Evolutionary conservation across 2,888 invertebrate species (phyloP).

Genomic region (Aelia acuminata): DNA sequence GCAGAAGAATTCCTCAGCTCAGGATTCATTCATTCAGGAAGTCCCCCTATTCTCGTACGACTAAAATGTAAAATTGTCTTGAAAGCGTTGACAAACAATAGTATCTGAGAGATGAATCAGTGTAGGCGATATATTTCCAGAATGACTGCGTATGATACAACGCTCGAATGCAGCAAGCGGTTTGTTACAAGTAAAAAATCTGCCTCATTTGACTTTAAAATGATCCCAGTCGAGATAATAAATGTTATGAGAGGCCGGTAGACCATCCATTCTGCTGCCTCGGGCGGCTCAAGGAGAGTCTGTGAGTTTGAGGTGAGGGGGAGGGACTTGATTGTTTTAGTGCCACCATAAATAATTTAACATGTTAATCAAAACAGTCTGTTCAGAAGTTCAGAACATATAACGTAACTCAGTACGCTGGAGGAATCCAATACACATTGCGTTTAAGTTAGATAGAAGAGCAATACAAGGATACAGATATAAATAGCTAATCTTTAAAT

Average conservation of each 20-base stretch:
- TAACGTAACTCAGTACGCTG: not conserved
- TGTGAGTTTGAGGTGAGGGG: not conserved
- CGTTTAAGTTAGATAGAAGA: too few species aligned
- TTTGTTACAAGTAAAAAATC: not conserved
- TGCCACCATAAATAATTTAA: not conserved
- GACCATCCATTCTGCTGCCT: not conserved
- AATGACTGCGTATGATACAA: not conserved
- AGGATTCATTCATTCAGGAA: too few species aligned
- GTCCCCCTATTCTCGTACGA: too few species aligned
- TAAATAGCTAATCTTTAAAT: too few species aligned
- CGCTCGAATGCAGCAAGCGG: not conserved
- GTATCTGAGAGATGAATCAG: not conserved
- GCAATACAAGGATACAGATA: too few species aligned
- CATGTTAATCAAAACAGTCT: not conserved
- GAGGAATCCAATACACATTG: not conserved
- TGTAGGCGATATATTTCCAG: slow-evolving; percentile 14
- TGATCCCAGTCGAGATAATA: not conserved
- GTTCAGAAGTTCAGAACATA: not conserved
- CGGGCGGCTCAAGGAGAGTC: not conserved
- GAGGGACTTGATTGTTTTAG: not conserved
- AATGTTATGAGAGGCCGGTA: not conserved
- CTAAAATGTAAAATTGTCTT: not conserved
- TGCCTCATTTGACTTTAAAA: slow-evolving; percentile 37
- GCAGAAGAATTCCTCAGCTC: too few species aligned
- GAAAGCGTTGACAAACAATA: not conserved